Percentiles rank a stretch among this genome's conserved stretches.
Conservation (phyloP, 2,888 invertebrate species). For the Eugnorisma glareosa region DNA sequence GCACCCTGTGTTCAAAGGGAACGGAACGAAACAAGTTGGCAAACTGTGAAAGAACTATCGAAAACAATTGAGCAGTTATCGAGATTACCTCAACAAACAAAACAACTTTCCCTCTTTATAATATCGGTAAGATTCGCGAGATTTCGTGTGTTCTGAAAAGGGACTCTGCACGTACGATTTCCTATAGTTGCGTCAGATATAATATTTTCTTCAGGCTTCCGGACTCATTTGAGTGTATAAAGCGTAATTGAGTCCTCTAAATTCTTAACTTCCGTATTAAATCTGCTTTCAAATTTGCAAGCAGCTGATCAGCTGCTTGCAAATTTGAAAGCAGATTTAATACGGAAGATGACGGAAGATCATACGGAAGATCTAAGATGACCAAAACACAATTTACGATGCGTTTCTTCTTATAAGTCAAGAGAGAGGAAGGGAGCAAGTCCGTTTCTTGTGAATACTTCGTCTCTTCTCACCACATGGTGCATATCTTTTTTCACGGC, state of each 20-base stretch:
- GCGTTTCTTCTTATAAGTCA: neutral
- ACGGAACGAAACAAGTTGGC: constrained; percentile 53
- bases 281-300: neutral
- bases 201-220: constrained; percentile 3
- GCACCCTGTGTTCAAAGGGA: constrained; percentile 51
- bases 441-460: neutral
- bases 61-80: constrained; percentile 64
- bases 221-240: neutral
- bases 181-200: constrained; percentile 2
- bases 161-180: constrained; percentile 21
- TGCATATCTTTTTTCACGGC: neutral
- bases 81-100: constrained; percentile 66
- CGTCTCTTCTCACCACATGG: neutral
- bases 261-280: neutral
- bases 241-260: no score
- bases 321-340: no score
- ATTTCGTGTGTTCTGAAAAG: constrained; percentile 43
- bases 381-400: neutral
- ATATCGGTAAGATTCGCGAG: constrained; percentile 54
- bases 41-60: constrained; percentile 63
- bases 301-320: no score
- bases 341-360: no score
- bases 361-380: no score
- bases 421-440: neutral
- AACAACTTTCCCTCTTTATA: constrained; percentile 58